Conservation (phyloP, 2,113 vertebrate genomes). For the Thalassoma bifasciatum region DNA sequence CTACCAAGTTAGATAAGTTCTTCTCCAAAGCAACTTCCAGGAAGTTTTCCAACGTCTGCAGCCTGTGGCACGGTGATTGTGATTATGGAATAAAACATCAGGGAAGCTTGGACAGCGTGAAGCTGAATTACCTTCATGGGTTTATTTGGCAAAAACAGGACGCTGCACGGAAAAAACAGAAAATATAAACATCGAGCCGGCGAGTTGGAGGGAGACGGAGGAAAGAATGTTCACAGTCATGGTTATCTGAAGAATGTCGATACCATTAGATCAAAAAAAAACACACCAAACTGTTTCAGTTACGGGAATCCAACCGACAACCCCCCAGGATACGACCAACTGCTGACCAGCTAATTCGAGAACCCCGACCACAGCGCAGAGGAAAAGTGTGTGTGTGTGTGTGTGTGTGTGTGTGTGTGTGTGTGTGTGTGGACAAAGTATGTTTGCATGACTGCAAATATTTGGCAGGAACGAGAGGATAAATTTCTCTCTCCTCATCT, state of each 20-base stretch:
- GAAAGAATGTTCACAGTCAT: constrained; percentile 68
- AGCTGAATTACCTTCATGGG: not conserved
- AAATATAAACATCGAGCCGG: constrained; percentile 27
- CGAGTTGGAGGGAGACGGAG: constrained; percentile 7
- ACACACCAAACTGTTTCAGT: constrained; percentile 64
- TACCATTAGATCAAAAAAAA: constrained; percentile 40
- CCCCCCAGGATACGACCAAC: constrained; percentile 61
- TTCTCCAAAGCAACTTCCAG: not conserved
- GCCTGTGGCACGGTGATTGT: not conserved
- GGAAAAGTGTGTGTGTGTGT: constrained; percentile 28
- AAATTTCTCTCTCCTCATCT: constrained; percentile 65
- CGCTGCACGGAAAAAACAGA: constrained; percentile 6
- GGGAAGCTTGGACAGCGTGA: not conserved
- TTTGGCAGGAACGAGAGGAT: constrained; percentile 62
- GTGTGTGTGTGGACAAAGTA: not conserved
- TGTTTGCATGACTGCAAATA: constrained; percentile 48
- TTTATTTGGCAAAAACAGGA: constrained; percentile 14
- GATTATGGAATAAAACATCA: constrained; percentile 5
- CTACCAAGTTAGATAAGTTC: not conserved
- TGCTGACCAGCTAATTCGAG: constrained; percentile 77
- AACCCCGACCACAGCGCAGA: constrained; percentile 66
- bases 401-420: constrained; percentile 29
- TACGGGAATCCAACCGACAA: constrained; percentile 74
- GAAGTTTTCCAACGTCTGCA: constrained; percentile 5
- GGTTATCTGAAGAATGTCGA: constrained; percentile 79